These are phyloP conservation scores for Chalcis sispes DNA, from an alignment of 2,888 invertebrate genomes.

Conservation along the genomic window DNA sequence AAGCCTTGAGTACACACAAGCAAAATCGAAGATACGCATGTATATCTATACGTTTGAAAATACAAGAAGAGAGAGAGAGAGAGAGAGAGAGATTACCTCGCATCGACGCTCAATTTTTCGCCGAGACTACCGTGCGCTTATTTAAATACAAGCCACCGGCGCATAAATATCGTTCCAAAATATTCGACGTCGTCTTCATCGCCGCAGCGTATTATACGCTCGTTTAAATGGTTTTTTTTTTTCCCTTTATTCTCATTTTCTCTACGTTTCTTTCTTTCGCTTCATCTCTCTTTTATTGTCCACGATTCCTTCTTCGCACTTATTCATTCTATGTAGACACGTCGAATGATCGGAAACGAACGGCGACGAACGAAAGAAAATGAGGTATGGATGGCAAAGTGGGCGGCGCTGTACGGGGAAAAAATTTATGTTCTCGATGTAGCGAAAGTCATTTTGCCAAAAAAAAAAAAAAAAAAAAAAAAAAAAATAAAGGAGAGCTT, in stretches of 20 bases:
- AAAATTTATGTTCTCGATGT: constrained; percentile 21
- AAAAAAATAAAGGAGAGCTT: not conserved
- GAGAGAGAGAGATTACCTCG: not conserved
- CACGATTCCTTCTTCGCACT: no score
- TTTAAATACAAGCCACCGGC: not conserved
- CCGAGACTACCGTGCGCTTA: not conserved
- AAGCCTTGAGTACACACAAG: not conserved
- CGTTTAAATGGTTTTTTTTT: constrained; percentile 6
- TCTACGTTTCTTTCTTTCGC: not conserved
- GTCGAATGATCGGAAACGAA: not conserved
- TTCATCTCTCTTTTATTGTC: no score
- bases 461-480: not conserved
- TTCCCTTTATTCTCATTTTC: not conserved
- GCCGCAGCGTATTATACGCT: constrained; percentile 6
- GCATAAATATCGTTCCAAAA: constrained; percentile 44
- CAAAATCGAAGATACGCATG: no score
- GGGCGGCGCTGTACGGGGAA: not conserved
- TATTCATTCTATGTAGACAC: no score
- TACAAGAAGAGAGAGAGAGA: no score
- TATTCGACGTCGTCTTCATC: constrained; percentile 27
- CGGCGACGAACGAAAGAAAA: not conserved
- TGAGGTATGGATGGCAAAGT: not conserved
- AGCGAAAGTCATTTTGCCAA: constrained; percentile 1
- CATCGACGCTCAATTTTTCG: constrained; percentile 9
- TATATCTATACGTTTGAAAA: no score